These are phyloP conservation scores for Tenrec ecaudatus DNA, from an alignment of 2,113 vertebrate species.

Conservation along the genomic window DNA sequence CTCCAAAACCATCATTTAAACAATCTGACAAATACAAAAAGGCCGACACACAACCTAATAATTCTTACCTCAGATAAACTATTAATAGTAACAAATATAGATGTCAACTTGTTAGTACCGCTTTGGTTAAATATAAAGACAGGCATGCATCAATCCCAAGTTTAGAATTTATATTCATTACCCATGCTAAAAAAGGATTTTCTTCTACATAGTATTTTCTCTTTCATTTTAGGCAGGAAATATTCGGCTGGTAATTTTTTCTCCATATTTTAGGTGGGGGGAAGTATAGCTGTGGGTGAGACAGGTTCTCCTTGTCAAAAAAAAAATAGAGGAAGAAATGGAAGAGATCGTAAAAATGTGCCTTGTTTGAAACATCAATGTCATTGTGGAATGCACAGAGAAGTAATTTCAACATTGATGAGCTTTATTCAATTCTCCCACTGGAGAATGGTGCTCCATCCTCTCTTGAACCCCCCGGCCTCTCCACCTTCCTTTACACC, in stretches of 20 bases:
- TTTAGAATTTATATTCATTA: conserved; percentile 42
- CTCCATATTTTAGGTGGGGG: background rate
- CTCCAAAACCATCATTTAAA: conserved; percentile 57
- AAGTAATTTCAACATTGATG: background rate
- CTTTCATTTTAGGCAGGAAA: conserved; percentile 12
- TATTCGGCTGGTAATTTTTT: background rate
- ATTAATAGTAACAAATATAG: conserved; percentile 44
- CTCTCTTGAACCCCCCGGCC: background rate
- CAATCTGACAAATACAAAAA: conserved; percentile 36
- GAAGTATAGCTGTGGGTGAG: background rate
- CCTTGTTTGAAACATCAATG: background rate
- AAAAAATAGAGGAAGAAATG: background rate
- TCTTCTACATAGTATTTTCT: background rate
- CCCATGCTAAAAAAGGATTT: background rate
- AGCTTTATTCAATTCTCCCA: background rate
- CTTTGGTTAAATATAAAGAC: conserved; percentile 44
- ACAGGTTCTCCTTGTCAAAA: background rate
- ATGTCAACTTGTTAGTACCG: conserved; percentile 44
- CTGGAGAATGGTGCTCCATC: background rate
- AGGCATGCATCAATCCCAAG: conserved; percentile 10
- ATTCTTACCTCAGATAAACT: conserved; percentile 44
- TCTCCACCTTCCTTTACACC: background rate
- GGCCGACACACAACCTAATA: background rate
- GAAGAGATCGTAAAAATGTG: background rate
- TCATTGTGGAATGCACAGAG: background rate